Evolutionary conservation across 2,888 invertebrate species (phyloP).

Genomic region (Cinara cedri): DNA sequence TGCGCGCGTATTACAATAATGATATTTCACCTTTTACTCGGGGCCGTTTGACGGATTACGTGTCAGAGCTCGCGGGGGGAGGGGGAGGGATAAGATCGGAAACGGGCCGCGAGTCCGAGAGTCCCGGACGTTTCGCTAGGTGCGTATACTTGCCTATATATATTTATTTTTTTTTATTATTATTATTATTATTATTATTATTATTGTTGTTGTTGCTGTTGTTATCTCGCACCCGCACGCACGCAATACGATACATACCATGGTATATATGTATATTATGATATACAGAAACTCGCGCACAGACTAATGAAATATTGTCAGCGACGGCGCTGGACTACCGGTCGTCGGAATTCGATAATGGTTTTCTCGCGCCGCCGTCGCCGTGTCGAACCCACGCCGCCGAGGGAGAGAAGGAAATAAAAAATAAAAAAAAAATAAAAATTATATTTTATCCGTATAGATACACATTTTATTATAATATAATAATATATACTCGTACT

Average conservation of each 20-base stretch:
- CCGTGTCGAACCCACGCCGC: conserved; percentile 35
- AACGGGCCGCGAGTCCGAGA: conserved; percentile 3
- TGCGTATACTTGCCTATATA: too few species aligned
- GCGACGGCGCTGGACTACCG: conserved; percentile 50
- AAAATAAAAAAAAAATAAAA: too few species aligned
- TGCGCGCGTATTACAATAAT: too few species aligned
- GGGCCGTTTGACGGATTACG: conserved; percentile 51
- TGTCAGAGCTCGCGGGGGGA: conserved; percentile 35
- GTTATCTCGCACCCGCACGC: conserved; percentile 27
- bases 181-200: too few species aligned
- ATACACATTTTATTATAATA: too few species aligned
- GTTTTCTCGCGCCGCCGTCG: conserved; percentile 46
- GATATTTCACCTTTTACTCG: conserved; percentile 31
- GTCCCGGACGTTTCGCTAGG: conserved; percentile 24
- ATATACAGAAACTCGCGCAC: not conserved
- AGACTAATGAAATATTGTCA: conserved; percentile 53
- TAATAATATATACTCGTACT: not conserved
- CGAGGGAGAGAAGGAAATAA: conserved; percentile 31
- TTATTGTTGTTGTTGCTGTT: conserved; percentile 38
- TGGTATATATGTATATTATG: not conserved
- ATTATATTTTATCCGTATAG: not conserved
- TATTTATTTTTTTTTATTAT: too few species aligned
- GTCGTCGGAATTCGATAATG: conserved; percentile 56
- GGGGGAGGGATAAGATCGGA: conserved; percentile 55
- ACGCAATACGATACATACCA: too few species aligned